Base-by-base conservation (phyloP, 2,113 vertebrate genomes). In the Dendropsophus ebraccatus region DNA sequence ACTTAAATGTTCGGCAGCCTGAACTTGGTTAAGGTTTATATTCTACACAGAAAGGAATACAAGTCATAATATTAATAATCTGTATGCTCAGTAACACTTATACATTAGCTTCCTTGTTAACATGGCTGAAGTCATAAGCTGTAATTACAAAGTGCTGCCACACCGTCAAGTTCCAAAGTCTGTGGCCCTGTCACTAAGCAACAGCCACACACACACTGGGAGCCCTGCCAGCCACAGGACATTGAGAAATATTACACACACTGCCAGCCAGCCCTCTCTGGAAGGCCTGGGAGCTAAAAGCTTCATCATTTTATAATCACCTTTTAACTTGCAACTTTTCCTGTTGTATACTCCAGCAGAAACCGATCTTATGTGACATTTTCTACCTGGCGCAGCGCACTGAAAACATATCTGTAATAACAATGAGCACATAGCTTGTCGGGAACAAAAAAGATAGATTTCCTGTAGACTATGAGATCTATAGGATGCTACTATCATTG, bases 161-260 rank as follows among this genome's bases (percentile, higher is more conserved):
- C 23, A 45, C 56, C 11, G 54, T 58, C 35, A 41, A 60, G 82
- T 74, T 84, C 70, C 82, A 74, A 83, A 83, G 70, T 74, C 50
- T 84, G 82, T 60, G 82, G 32, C 54, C 19, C 49, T 4, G 37
- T 75, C 54, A 21, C 82, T 45, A 28, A 11, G 82, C 69, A 84
- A 75, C 81, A 56, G 19, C 45, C 65, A 25, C 82, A 84, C 65
- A n/a, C 69, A 84, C 50, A 74, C 72, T 49, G 37, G 80, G 81
- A 50, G 47, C 69, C 13, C 13, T 32, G 65, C 81, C 81, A 83
- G n/a, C 4, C 32, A n/a, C 19, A 14, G 67, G 49, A 35, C 81
- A 52, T 67, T 62, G 35, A 81, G 79, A 81, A 79, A 79, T 56
- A 79, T 58, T 79, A 37, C 52, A 58, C 74, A 32, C 76, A 7